Evolutionary conservation across 2,113 vertebrate species (phyloP).

Genomic region (Nyctereutes procyonoides): DNA sequence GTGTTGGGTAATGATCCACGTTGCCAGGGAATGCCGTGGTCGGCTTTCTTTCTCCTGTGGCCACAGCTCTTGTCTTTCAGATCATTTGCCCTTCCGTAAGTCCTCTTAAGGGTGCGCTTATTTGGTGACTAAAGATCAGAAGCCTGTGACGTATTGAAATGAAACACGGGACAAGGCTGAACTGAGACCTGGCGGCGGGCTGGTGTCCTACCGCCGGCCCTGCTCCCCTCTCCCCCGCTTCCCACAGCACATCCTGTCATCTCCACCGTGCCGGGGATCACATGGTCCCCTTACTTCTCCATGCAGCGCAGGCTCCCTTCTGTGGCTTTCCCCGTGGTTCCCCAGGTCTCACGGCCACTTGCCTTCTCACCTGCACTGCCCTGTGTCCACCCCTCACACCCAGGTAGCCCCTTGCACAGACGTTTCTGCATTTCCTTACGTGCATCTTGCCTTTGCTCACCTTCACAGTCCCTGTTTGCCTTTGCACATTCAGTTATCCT

Average conservation of each 20-base stretch:
- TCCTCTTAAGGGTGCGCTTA: not conserved
- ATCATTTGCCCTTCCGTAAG: not conserved
- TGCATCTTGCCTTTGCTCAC: not conserved
- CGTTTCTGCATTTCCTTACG: not conserved
- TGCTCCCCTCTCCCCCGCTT: not conserved
- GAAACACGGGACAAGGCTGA: not conserved
- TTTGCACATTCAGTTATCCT: not conserved
- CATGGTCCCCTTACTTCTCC: not conserved
- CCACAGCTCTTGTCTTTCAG: not conserved
- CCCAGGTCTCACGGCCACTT: not conserved
- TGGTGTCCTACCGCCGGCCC: not conserved
- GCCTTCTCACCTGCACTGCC: not conserved
- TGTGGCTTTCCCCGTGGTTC: not conserved
- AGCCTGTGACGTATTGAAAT: not conserved
- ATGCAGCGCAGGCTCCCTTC: not conserved
- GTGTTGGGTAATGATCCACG: not conserved
- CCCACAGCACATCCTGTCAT: not conserved
- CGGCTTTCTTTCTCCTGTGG: not conserved
- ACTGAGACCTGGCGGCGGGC: not conserved
- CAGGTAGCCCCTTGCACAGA: not conserved
- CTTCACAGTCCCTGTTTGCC: not conserved
- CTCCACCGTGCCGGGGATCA: not conserved
- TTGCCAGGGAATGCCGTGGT: not conserved
- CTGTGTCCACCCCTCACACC: not conserved
- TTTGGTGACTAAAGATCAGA: slow-evolving; percentile 7